Evolutionary conservation across 2,888 invertebrate species (phyloP).

Genomic region (Ennomos fuscantarius): DNA sequence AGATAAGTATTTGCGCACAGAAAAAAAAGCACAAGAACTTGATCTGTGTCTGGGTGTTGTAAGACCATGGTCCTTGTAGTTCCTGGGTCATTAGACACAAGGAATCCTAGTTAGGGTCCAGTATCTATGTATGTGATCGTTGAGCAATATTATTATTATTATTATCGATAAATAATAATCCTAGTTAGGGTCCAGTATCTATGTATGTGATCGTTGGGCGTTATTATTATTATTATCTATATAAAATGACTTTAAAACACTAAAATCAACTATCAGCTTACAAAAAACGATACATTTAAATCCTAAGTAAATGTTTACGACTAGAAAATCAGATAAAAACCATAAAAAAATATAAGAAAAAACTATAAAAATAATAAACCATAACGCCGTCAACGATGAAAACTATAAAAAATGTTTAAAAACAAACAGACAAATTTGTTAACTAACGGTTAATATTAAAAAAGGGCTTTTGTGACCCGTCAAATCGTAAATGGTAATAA

Average conservation of each 20-base stretch:
- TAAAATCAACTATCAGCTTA: slow-evolving; percentile 11
- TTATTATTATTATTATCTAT: neutral
- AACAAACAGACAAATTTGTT: slow-evolving; percentile 41
- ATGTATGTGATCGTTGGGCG: too few relatives aligned
- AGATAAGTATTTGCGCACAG: too few relatives aligned
- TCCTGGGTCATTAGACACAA: too few relatives aligned
- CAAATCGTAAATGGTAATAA: slow-evolving; percentile 57
- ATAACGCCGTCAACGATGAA: slow-evolving; percentile 32
- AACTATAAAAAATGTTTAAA: slow-evolving; percentile 31
- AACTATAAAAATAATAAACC: slow-evolving; percentile 34
- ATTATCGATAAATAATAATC: too few relatives aligned
- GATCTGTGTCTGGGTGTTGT: too few relatives aligned
- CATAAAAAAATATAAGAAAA: slow-evolving; percentile 28
- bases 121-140: too few relatives aligned
- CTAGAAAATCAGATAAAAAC: slow-evolving; percentile 27
- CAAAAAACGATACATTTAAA: slow-evolving; percentile 31
- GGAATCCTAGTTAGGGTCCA: too few relatives aligned
- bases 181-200: too few relatives aligned
- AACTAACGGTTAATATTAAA: slow-evolving; percentile 32
- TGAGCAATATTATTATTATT: too few relatives aligned
- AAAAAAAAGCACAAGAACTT: too few relatives aligned
- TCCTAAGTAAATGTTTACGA: slow-evolving; percentile 26
- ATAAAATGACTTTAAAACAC: slow-evolving; percentile 8
- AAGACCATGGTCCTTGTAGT: too few relatives aligned
- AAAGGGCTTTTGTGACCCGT: slow-evolving; percentile 44